These are phyloP conservation scores for Parochlus steinenii DNA, from an alignment of 2,888 invertebrate species.

Conservation along the genomic window DNA sequence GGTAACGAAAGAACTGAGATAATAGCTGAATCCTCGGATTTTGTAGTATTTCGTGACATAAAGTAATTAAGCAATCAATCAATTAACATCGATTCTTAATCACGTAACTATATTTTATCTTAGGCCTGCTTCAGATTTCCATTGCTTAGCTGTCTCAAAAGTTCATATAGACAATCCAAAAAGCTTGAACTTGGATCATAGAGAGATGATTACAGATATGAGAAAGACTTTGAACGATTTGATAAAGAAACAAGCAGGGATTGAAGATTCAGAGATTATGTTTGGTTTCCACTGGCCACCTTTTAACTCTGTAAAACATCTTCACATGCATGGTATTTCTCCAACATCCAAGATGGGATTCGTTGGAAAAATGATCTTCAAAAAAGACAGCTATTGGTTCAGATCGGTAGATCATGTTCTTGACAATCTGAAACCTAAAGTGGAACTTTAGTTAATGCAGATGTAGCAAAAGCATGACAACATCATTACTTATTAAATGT, in stretches of 20 bases:
- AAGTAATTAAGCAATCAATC: too few species aligned
- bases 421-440: too few species aligned
- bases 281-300: constrained; percentile 88
- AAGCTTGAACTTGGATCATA: constrained; percentile 44
- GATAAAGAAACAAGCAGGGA: constrained; percentile 13
- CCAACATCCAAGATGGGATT: constrained; percentile 60
- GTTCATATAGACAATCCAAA: constrained; percentile 61
- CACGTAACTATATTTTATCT: too few species aligned
- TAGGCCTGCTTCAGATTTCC: constrained; percentile 62
- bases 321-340: constrained; percentile 75
- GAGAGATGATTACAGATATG: constrained; percentile 29
- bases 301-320: constrained; percentile 62
- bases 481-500: too few species aligned
- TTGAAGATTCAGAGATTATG: constrained; percentile 27
- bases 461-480: too few species aligned
- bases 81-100: too few species aligned
- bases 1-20: too few species aligned
- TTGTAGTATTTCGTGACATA: too few species aligned
- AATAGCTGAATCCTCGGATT: too few species aligned
- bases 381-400: constrained; percentile 65
- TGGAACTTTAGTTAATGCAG: too few species aligned
- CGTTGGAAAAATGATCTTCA: constrained; percentile 46
- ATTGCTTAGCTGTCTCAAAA: constrained; percentile 62
- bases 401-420: constrained; percentile 53
- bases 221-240: not conserved